Base-by-base conservation (phyloP, 2,113 vertebrate species). In the Falco punctatus region DNA sequence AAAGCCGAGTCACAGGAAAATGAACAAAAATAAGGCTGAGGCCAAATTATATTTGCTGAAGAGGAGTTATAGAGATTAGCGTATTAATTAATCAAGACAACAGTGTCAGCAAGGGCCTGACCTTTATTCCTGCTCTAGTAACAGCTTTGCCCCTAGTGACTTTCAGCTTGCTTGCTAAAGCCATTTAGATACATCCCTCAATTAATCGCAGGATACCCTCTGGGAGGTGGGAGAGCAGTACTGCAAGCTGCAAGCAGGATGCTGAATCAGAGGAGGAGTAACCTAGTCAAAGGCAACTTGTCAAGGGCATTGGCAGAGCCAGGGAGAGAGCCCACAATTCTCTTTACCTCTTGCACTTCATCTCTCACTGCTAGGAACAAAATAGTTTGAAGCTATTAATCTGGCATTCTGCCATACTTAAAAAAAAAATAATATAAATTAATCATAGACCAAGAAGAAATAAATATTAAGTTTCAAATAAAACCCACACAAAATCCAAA, bases 61-160 rank as follows among this genome's bases (percentile, higher is more conserved):
- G 81, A 88, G 64, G 90, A 91, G 80, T 86, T 92, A 77, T 13
- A 97, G 66, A 96, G 88, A 94, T 97, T 93, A 97, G 88, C 38
- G 54, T 46, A 81, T 77, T 95, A 97, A 97, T 96, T 95, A 97
- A 95, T 93, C 9, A 51, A 86, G 94, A 96, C 85, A 86, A 78
- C 3, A 0, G 46, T 86, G 85, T 96, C 94, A 96, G 86, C 75
- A 90, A 94, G 91, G 81, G 74, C 79, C 64, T 92, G 92, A 97
- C 96, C 93, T 94, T 95, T 94, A 96, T 88, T 94, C 86, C 67
- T 93, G 86, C 72, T 88, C 90, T 42, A 79, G 90, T 84, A 89
- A 92, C 54, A 92, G 33, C 72, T 94, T 70, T 81, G 69, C 90
- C 84, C 71, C 95, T 88, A 40, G 40, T 86, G 94, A 46, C 72